These are phyloP conservation scores for Amiota minor DNA, from an alignment of 2,888 invertebrate species.

Conservation along the genomic window DNA sequence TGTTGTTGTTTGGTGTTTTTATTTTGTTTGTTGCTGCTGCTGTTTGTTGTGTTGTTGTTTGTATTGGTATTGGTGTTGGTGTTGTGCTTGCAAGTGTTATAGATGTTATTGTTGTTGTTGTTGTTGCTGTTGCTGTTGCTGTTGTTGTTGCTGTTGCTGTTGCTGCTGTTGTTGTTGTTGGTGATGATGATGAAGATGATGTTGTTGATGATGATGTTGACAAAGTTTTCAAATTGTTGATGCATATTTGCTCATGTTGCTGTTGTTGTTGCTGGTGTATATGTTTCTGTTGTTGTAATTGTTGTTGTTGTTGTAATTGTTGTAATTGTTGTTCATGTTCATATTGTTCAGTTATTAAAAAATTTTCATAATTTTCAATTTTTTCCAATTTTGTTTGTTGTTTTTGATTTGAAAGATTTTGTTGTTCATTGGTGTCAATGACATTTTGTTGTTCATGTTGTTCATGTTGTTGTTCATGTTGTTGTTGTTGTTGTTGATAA, in stretches of 20 bases:
- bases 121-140: conserved; percentile 37
- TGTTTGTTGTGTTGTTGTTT: conserved; percentile 41
- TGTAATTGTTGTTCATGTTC: conserved; percentile 49
- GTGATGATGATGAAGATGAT: conserved; percentile 37
- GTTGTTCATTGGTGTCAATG: conserved; percentile 50
- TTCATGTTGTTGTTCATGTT: conserved; percentile 40
- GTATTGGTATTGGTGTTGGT: conserved; percentile 31
- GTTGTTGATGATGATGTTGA: conserved; percentile 23
- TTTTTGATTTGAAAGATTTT: conserved; percentile 68
- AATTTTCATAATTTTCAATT: conserved; percentile 71
- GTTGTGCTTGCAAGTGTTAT: conserved; percentile 15
- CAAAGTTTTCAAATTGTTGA: conserved; percentile 21
- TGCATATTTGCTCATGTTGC: conserved; percentile 37
- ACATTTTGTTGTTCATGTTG: conserved; percentile 47
- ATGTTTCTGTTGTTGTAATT: conserved; percentile 22
- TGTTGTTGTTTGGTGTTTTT: conserved; percentile 32
- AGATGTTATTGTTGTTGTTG: conserved; percentile 37
- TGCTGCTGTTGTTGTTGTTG: conserved; percentile 42
- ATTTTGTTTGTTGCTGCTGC: conserved; percentile 36
- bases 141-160: conserved; percentile 30
- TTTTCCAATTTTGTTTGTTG: conserved; percentile 71
- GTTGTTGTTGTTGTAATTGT: conserved; percentile 43
- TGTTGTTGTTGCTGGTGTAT: conserved; percentile 35
- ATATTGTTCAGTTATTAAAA: conserved; percentile 59
- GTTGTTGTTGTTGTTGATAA: conserved; percentile 48